phyloP scores from a whole-genome alignment of 2,888 invertebrate genomes.

The Calephelis perditalis region DNA sequence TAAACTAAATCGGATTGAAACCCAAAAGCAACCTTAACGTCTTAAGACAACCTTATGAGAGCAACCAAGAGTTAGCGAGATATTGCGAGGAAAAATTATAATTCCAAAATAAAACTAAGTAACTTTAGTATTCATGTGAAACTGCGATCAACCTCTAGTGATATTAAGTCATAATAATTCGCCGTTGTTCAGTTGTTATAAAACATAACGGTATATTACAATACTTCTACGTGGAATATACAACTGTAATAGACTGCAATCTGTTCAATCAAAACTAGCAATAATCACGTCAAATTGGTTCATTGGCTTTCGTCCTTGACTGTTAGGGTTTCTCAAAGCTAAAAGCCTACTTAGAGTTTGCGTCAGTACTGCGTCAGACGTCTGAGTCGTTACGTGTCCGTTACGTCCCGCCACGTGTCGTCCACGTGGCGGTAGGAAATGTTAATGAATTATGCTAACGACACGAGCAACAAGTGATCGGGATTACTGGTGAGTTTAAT shows the following conservation, averaged over 20 bases:
- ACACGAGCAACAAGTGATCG: neutral
- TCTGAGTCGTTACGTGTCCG: constrained; percentile 16
- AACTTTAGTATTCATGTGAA: too few relatives aligned
- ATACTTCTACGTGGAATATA: neutral
- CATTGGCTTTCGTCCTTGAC: constrained; percentile 20
- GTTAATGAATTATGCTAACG: neutral
- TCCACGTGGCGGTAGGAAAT: constrained; percentile 4
- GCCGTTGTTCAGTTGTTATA: neutral
- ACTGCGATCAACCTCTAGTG: too few relatives aligned
- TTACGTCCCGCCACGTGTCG: neutral
- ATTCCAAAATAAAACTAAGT: too few relatives aligned
- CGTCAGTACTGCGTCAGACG: constrained; percentile 19
- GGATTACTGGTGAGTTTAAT: neutral
- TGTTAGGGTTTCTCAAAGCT: constrained; percentile 15
- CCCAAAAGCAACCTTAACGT: too few relatives aligned
- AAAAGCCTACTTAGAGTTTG: constrained; percentile 18
- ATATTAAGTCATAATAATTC: too few relatives aligned
- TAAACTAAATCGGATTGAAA: too few relatives aligned
- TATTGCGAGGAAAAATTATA: too few relatives aligned
- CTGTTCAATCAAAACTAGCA: neutral
- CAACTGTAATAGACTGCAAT: constrained; percentile 4
- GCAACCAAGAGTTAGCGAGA: too few relatives aligned
- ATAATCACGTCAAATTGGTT: constrained; percentile 14
- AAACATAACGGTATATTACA: neutral
- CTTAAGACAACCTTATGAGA: too few relatives aligned